Evolutionary conservation across 2,888 invertebrate species (phyloP), one percentile per base, ranked within the genome.

Genomic region (Cartodere bifasciata): DNA sequence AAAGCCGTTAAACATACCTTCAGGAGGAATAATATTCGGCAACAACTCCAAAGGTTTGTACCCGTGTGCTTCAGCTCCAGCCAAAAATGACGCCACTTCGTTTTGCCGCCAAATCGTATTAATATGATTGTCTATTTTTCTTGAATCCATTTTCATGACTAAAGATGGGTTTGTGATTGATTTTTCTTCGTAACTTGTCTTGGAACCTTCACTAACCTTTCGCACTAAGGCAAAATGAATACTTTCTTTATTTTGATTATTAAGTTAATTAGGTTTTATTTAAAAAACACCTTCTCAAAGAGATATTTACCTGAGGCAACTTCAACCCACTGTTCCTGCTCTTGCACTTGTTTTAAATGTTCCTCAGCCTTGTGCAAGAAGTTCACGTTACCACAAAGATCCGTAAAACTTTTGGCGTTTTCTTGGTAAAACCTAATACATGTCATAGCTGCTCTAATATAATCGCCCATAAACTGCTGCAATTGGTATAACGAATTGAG

Each of bases 31-130:
- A 35, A 56, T 48, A 25, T 52, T 46, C 3, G 42, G 33, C 15
- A 58, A 40, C 27, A 53, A 35, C 29, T 48, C 39, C 33, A 55
- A 39, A 7, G 63, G 64, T 3, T 67, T 55, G 2, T 63, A 49
- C 2, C 65, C 69, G 30, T 56, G 64, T 7, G 58, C 58, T 53
- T 84, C 82, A 38, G 75, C 74, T 3, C 64, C 64, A 0, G 73
- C 65, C 12, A 86, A 55, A 53, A 75, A 84, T 44, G 81, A 78
- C 0, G 77, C 74, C 1, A 87, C 67, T 46, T 90, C 86, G 44
- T 79, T 72, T 55, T 91, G 90, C n/a, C 79, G 64, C 4, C 72
- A 68, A 40, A 90, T 78, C 0, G 82, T 82, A 32, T 75, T 77
- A 42, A 88, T 76, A 41, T 87, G 75, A 41, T 74, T 77, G 53